These are phyloP conservation scores for Ochotona curzoniae DNA, from an alignment of 2,113 vertebrate species.

Conservation along the genomic window DNA sequence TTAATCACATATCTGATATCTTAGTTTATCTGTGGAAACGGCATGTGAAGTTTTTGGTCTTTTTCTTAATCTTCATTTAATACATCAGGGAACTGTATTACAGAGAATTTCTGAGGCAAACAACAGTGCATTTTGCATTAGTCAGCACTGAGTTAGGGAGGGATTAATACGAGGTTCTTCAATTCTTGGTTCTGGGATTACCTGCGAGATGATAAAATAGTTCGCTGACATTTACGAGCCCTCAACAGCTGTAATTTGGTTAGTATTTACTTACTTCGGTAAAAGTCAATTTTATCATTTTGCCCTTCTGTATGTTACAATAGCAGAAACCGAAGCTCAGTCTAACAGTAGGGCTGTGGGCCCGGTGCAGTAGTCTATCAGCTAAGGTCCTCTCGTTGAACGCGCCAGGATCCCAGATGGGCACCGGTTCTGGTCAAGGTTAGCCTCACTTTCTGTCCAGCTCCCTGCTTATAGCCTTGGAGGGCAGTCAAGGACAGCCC, in stretches of 20 bases:
- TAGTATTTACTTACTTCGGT: conserved; percentile 25
- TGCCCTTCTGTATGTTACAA: background rate
- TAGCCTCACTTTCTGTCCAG: too few species aligned
- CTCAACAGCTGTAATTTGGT: background rate
- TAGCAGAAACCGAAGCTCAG: background rate
- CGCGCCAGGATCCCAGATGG: too few species aligned
- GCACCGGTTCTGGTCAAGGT: too few species aligned
- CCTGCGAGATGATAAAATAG: background rate
- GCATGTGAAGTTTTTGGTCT: background rate
- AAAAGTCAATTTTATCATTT: background rate
- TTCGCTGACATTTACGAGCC: background rate
- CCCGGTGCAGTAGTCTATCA: too few species aligned
- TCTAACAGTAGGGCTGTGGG: background rate
- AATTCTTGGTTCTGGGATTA: background rate
- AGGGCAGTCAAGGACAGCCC: too few species aligned
- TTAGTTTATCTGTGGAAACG: background rate
- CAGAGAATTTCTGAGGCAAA: background rate
- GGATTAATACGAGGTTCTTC: background rate
- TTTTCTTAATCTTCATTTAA: background rate
- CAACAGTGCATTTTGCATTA: background rate
- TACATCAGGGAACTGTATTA: conserved; percentile 20
- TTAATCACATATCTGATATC: background rate
- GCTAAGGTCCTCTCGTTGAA: too few species aligned
- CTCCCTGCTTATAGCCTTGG: too few species aligned
- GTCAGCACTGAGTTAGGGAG: background rate